Conservation (phyloP, 2,797 vertebrate species). For the Lateolabrax maculatus region DNA sequence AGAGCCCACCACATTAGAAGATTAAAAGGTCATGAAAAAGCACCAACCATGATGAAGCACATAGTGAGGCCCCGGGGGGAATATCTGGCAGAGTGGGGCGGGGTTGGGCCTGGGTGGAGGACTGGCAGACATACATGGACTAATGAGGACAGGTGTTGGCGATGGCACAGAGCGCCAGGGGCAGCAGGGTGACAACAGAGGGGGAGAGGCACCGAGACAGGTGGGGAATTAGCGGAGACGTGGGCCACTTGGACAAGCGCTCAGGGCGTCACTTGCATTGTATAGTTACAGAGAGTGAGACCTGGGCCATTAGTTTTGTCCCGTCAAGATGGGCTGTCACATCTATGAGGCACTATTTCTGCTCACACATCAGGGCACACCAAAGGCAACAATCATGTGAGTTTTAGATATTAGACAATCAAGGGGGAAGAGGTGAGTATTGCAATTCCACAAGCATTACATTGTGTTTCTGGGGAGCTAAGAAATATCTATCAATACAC, state of each 20-base stretch:
- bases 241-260: not conserved
- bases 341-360: not conserved
- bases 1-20: constrained; percentile 47
- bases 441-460: not conserved
- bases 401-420: not conserved
- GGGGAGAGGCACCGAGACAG: constrained; percentile 16
- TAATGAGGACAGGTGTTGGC: constrained; percentile 55
- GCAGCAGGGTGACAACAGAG: constrained; percentile 16
- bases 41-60: constrained; percentile 40
- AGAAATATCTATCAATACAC: no score
- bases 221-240: constrained; percentile 31
- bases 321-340: not conserved
- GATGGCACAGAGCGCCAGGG: constrained; percentile 9
- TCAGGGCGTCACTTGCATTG: not conserved
- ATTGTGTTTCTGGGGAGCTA: not conserved
- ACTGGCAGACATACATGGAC: constrained; percentile 46
- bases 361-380: not conserved
- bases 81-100: constrained; percentile 21
- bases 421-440: not conserved
- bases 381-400: not conserved
- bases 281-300: not conserved
- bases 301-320: not conserved
- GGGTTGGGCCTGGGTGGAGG: not conserved
- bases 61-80: constrained; percentile 18
- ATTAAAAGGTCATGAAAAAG: constrained; percentile 51